phyloP scores from a whole-genome alignment of 2,113 vertebrate genomes.

The Perca fluviatilis region DNA sequence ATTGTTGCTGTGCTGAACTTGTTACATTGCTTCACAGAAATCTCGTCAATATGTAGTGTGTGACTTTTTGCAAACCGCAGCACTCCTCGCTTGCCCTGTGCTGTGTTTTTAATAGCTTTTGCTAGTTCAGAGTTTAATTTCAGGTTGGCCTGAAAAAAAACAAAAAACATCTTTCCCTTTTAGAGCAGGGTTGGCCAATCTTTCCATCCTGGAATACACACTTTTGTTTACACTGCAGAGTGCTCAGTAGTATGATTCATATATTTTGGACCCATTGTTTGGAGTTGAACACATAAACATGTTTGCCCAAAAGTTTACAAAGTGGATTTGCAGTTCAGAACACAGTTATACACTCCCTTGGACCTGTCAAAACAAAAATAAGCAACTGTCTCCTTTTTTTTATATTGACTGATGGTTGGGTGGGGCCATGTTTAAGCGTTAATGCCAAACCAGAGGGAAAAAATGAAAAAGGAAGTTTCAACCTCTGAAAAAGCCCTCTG shows the following conservation, averaged over 20 bases:
- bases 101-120: conserved; percentile 52
- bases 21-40: conserved; percentile 35
- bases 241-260: conserved; percentile 37
- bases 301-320: conserved; percentile 48
- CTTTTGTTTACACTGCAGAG: conserved; percentile 48
- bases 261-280: conserved; percentile 59
- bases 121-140: conserved; percentile 62
- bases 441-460: conserved; percentile 33
- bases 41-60: conserved; percentile 41
- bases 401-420: conserved; percentile 30
- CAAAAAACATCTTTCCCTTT: conserved; percentile 27
- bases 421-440: conserved; percentile 27
- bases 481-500: background rate
- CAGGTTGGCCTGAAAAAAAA: conserved; percentile 22
- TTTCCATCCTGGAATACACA: conserved; percentile 44
- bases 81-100: conserved; percentile 32
- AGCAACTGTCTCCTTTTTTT: conserved; percentile 5
- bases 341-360: conserved; percentile 2
- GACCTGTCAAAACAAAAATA: conserved; percentile 47
- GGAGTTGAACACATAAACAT: conserved; percentile 55
- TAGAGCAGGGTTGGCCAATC: conserved; percentile 25
- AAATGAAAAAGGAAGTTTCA: conserved; percentile 33
- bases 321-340: conserved; percentile 26
- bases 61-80: conserved; percentile 62
- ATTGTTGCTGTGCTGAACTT: conserved; percentile 39